These are phyloP conservation scores for Epinotia demarniana DNA, from an alignment of 2,888 invertebrate genomes.

Conservation along the genomic window DNA sequence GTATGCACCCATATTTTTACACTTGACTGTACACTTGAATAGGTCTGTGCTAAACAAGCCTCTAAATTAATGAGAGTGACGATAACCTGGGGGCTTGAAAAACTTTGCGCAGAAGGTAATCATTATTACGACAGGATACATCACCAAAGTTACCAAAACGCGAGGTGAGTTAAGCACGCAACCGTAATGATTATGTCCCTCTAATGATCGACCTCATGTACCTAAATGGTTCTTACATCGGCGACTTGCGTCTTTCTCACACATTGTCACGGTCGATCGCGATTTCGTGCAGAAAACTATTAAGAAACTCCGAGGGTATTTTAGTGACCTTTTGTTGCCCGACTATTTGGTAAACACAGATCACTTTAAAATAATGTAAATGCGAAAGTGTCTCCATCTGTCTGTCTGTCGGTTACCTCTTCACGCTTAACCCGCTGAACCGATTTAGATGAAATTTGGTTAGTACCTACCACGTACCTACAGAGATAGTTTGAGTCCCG, in stretches of 20 bases:
- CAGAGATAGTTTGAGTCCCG: too few relatives aligned
- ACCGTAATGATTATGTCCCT: conserved; percentile 6
- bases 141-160: neutral
- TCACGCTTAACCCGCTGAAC: too few relatives aligned
- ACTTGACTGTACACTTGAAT: too few relatives aligned
- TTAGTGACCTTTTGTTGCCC: neutral
- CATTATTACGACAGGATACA: neutral
- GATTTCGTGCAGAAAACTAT: conserved; percentile 33
- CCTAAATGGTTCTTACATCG: conserved; percentile 4
- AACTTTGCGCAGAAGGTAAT: neutral
- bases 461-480: too few relatives aligned
- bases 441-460: too few relatives aligned
- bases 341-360: neutral
- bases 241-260: conserved; percentile 16
- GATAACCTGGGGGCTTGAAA: neutral
- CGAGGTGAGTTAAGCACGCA: neutral
- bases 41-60: too few relatives aligned
- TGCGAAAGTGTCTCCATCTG: too few relatives aligned
- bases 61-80: neutral
- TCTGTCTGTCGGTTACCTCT: too few relatives aligned
- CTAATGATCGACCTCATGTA: conserved; percentile 17
- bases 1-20: too few relatives aligned
- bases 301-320: conserved; percentile 9
- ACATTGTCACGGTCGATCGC: conserved; percentile 36
- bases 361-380: neutral